These are phyloP conservation scores for Scleropages formosus DNA, from an alignment of 2,797 vertebrate species.

Conservation along the genomic window DNA sequence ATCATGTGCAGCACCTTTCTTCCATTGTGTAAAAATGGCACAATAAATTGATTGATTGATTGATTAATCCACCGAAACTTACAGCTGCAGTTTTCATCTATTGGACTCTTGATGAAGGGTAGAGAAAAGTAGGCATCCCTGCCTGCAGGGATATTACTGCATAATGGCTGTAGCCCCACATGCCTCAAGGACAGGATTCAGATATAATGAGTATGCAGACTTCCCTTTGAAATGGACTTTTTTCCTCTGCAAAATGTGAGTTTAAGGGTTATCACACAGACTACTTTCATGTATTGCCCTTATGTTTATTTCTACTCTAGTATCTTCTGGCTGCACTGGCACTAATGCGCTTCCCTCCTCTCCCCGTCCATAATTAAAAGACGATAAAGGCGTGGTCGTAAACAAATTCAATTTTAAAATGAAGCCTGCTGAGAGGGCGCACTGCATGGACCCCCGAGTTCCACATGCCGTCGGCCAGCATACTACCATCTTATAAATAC, in stretches of 20 bases:
- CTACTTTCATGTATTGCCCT: background rate
- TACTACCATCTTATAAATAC: slow-evolving; percentile 25
- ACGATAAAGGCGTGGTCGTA: background rate
- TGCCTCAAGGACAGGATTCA: background rate
- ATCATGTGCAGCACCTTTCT: too few relatives aligned
- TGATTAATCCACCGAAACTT: too few relatives aligned
- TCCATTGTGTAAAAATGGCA: too few relatives aligned
- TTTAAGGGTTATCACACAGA: background rate
- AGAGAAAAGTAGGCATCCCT: background rate
- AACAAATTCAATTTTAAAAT: slow-evolving; percentile 18
- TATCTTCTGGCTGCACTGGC: background rate
- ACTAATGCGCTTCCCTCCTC: slow-evolving; percentile 5
- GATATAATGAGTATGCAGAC: background rate
- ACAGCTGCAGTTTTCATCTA: background rate
- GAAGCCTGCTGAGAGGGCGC: background rate
- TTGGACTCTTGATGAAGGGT: background rate
- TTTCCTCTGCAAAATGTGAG: background rate
- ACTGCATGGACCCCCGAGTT: background rate
- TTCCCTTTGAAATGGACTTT: background rate
- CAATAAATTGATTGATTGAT: too few relatives aligned
- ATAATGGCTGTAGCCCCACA: background rate
- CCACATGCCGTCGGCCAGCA: background rate
- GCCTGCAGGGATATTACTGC: background rate
- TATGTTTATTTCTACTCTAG: background rate
- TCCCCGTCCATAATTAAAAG: slow-evolving; percentile 18